Percentiles rank a stretch among this genome's conserved stretches.
phyloP scores from a whole-genome alignment of 2,797 vertebrate species.

The Danio albolineatus region DNA sequence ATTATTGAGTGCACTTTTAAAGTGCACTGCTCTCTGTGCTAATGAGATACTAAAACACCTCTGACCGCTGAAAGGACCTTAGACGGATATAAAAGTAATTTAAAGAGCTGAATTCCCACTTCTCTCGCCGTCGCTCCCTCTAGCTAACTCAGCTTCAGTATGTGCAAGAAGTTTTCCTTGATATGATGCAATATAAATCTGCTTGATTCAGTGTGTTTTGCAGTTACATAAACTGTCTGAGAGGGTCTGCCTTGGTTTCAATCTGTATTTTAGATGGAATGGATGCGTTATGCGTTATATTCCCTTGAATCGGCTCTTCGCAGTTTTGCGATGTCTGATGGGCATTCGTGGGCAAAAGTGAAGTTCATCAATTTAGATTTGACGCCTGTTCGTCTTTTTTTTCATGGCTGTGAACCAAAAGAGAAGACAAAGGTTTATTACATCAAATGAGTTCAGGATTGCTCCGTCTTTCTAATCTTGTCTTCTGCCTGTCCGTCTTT shows the following conservation, averaged over 20 bases:
- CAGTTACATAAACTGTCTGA: conserved; percentile 26
- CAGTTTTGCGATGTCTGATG: conserved; percentile 10
- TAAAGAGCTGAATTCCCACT: conserved; percentile 3
- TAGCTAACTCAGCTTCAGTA: neutral
- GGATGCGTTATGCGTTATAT: neutral
- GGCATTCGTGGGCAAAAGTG: neutral
- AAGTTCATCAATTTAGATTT: neutral
- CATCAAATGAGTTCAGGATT: conserved; percentile 21
- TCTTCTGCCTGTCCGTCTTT: neutral
- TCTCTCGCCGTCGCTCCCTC: neutral
- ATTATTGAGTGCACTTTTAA: conserved; percentile 19
- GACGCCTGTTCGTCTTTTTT: neutral
- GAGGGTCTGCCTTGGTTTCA: neutral
- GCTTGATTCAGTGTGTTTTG: conserved; percentile 13
- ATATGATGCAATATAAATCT: neutral
- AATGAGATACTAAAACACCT: conserved; percentile 31
- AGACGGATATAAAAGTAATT: conserved; percentile 31
- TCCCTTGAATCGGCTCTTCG: conserved; percentile 16
- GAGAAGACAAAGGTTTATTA: conserved; percentile 7
- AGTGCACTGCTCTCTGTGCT: conserved; percentile 20
- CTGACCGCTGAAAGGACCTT: neutral
- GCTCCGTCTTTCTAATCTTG: neutral
- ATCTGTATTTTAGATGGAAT: neutral
- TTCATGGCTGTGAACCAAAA: conserved; percentile 9
- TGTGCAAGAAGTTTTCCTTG: conserved; percentile 6